Conservation (phyloP, 2,888 invertebrate genomes). For the Agapetus fuscipes region DNA sequence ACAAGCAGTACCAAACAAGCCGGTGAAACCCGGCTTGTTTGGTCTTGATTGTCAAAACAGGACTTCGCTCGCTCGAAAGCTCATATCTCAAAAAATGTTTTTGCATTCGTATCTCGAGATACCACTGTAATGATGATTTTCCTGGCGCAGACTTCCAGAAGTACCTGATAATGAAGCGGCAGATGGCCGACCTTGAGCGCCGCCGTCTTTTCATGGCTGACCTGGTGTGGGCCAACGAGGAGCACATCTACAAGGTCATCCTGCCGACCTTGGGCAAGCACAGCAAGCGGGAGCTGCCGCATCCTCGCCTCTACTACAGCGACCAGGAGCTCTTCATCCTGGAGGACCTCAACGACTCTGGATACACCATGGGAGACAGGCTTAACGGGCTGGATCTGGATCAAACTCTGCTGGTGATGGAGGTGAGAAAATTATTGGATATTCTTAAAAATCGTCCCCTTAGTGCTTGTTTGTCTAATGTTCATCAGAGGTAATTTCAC, state of each 20-base stretch:
- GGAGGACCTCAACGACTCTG: slow-evolving; percentile 16
- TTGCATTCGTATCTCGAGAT: no score
- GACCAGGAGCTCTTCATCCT: slow-evolving; percentile 13
- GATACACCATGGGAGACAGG: slow-evolving; percentile 15
- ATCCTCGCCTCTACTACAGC: slow-evolving; percentile 16
- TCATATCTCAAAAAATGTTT: no score
- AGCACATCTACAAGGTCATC: slow-evolving; percentile 14
- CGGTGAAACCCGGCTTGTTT: no score
- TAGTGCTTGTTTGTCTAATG: no score
- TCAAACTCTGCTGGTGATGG: slow-evolving; percentile 16
- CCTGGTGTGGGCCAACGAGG: slow-evolving; percentile 18
- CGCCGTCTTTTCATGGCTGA: slow-evolving; percentile 6
- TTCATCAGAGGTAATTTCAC: no score
- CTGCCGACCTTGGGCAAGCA: slow-evolving; percentile 9
- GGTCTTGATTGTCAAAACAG: no score
- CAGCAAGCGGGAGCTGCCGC: slow-evolving; percentile 7
- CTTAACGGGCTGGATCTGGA: slow-evolving; percentile 13
- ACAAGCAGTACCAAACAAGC: no score
- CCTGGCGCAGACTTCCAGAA: slow-evolving; percentile 14
- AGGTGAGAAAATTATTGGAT: no score
- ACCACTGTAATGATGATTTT: no score
- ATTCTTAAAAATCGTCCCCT: no score
- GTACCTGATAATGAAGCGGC: slow-evolving; percentile 16
- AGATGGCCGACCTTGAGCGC: slow-evolving; percentile 9
- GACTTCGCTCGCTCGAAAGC: no score